Percentiles rank a stretch among this genome's conserved stretches.
phyloP scores from a whole-genome alignment of 2,888 invertebrate species.

The Pyrrhia umbra region DNA sequence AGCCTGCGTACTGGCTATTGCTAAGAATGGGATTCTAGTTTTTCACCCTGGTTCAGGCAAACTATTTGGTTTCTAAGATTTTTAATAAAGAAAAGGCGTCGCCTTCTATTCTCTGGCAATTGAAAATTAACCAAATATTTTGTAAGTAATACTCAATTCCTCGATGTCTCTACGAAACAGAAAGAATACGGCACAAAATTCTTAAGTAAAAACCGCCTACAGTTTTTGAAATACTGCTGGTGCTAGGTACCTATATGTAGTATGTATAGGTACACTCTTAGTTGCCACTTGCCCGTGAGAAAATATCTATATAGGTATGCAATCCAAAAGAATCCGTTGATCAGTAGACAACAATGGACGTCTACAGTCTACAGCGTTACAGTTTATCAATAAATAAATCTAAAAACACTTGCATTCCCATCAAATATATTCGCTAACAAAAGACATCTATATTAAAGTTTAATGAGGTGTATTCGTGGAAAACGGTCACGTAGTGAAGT shows the following conservation, averaged over 20 bases:
- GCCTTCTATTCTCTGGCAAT: too few species aligned
- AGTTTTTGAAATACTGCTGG: not conserved
- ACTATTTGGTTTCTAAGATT: too few species aligned
- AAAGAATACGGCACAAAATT: too few species aligned
- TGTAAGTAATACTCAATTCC: too few species aligned
- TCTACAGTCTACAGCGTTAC: not conserved
- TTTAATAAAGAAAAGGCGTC: too few species aligned
- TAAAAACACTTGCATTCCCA: conserved; percentile 13
- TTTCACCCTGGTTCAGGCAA: too few species aligned
- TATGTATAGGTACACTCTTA: not conserved
- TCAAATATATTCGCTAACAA: conserved; percentile 7
- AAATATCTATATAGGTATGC: not conserved
- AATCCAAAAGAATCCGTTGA: not conserved
- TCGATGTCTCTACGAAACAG: too few species aligned
- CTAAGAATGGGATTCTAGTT: too few species aligned
- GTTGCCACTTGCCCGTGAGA: not conserved
- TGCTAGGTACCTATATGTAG: too few species aligned
- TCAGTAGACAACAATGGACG: not conserved
- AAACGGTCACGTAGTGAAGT: conserved; percentile 52
- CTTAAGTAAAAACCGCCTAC: too few species aligned
- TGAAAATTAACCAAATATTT: too few species aligned
- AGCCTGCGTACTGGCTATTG: too few species aligned
- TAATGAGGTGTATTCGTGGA: conserved; percentile 20
- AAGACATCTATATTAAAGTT: conserved; percentile 14
- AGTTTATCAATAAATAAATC: not conserved